A percentile compares a stretch with the other conserved stretches of the same genome.
Evolutionary conservation across 2,113 vertebrate species (phyloP).

Genomic region (Ammodramus savannarum): DNA sequence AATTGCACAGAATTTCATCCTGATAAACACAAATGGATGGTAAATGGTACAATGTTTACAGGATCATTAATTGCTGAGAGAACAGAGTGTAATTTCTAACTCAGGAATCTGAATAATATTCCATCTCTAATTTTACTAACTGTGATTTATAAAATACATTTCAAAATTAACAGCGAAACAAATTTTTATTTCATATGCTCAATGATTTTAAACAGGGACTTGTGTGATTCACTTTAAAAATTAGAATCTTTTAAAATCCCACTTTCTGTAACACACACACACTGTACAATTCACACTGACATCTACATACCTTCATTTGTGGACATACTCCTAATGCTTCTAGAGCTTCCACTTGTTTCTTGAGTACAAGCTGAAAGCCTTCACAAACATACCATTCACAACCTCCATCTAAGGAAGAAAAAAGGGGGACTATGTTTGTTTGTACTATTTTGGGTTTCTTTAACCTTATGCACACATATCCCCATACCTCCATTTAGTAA

Average conservation of each 20-base stretch:
- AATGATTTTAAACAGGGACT: background rate
- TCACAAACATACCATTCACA: constrained; percentile 87
- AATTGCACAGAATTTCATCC: constrained; percentile 80
- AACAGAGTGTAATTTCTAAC: background rate
- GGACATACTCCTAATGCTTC: constrained; percentile 78
- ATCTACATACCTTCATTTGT: constrained; percentile 81
- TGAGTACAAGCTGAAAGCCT: constrained; percentile 90
- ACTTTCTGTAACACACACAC: background rate
- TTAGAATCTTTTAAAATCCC: background rate
- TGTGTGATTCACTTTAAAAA: background rate
- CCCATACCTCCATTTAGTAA: background rate
- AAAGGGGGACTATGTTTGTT: background rate
- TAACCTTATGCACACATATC: background rate
- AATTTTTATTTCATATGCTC: background rate
- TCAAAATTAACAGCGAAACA: background rate
- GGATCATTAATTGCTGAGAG: background rate
- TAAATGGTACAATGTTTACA: background rate
- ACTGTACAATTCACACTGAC: background rate
- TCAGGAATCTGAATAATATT: background rate
- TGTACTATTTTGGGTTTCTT: background rate
- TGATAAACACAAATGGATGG: constrained; percentile 21
- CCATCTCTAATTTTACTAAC: background rate
- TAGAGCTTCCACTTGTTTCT: constrained; percentile 85
- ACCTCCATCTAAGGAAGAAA: constrained; percentile 58
- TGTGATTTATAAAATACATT: background rate